Evolutionary conservation across 1,140 invertebrate species (phyloP), one percentile per base, ranked within the genome.

Genomic region (Rhizoglyphus robini): DNA sequence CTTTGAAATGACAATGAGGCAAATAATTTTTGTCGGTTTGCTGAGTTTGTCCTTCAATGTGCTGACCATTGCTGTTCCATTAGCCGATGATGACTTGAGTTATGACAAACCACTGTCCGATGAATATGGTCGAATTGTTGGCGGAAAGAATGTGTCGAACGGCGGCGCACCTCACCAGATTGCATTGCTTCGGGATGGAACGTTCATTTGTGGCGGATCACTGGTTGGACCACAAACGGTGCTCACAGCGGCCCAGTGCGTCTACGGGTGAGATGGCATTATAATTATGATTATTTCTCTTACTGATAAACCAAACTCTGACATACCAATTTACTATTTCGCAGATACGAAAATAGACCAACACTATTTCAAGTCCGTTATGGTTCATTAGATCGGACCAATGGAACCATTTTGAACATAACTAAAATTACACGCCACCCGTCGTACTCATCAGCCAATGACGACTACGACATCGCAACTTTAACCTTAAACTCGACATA

Each of bases 161-260:
- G 58, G 58, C 8, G 58, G 32, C 8, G 11, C 25, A n/a, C 58
- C 58, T 18, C 32, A 32, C 8, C 58, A 60, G 30, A 23, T 60
- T 13, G 20, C 58, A 32, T 41, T 60, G 30, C 58, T 34, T 41
- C 20, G 30, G n/a, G 20, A 18, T 18, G 58, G 58, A 32, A 8
- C 30, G 13, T 60, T 60, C 27, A 18, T 18, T n/a, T 60, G 58
- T 27, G 58, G 58, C 11, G 58, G 58, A 32, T 34, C 36, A 13
- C 11, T 32, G 30, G 32, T 60, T 41, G 58, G 30, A 13, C 11
- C 20, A n/a, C 13, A 32, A 5, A 18, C 5, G 5, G 30, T 60
- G 5, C 8, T 60, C 4, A 60, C 58, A 11, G 58, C 58, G 30
- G 58, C 58, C 8, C 58, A 60, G 11, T 60, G 58, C 23, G 58